phyloP scores from a whole-genome alignment of 2,888 invertebrate species.

The Drosophila koepferae region DNA sequence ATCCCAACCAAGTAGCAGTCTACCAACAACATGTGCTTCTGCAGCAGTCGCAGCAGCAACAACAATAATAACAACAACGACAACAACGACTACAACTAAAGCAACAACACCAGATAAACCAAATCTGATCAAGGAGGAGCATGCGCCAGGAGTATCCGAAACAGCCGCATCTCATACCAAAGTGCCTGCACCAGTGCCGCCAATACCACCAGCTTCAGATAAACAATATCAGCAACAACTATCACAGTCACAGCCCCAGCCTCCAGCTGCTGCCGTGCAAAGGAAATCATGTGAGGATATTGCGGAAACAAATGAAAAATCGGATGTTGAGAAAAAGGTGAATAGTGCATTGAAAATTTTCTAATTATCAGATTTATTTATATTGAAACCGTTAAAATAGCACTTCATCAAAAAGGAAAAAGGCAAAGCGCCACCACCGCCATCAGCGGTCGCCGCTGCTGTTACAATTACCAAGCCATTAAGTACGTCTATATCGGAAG shows the following conservation, averaged over 20 bases:
- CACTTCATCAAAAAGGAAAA: conserved; percentile 91
- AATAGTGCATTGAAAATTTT: neutral
- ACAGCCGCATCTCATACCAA: conserved; percentile 65
- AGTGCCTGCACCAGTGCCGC: conserved; percentile 73
- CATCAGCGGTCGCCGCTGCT: conserved; percentile 54
- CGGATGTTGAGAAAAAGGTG: conserved; percentile 84
- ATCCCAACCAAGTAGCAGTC: conserved; percentile 80
- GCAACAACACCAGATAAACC: conserved; percentile 71
- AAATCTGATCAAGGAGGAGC: conserved; percentile 68
- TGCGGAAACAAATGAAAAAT: conserved; percentile 60
- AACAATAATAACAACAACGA: conserved; percentile 41
- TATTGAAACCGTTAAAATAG: conserved; percentile 23
- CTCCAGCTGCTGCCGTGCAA: conserved; percentile 58
- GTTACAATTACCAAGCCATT: conserved; percentile 83
- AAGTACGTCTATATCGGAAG: conserved; percentile 1
- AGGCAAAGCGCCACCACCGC: conserved; percentile 91
- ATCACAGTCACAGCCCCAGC: conserved; percentile 15
- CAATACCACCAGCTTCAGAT: conserved; percentile 51
- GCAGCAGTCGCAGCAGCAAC: conserved; percentile 44
- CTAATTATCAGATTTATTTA: neutral
- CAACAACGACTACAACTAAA: conserved; percentile 58
- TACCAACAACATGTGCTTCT: conserved; percentile 66
- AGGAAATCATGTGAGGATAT: conserved; percentile 75
- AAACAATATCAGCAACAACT: conserved; percentile 52
- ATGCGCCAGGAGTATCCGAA: conserved; percentile 46